Evolutionary conservation across 2,888 invertebrate species (phyloP).

Genomic region (Maniola hyperantus): DNA sequence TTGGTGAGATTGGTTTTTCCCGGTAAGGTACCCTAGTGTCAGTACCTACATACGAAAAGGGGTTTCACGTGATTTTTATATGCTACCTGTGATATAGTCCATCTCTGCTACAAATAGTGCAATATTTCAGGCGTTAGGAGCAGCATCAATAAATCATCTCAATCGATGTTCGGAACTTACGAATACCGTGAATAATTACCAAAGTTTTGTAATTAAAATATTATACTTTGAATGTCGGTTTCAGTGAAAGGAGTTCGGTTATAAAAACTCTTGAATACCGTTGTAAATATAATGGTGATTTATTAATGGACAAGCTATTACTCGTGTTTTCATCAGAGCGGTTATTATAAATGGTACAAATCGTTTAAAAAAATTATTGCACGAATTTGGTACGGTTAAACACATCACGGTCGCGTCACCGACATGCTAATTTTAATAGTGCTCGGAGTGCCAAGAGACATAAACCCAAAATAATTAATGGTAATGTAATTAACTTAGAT

Average conservation of each 20-base stretch:
- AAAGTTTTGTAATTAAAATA: conserved; percentile 34
- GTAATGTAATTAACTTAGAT: too few species aligned
- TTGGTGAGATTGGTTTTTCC: too few species aligned
- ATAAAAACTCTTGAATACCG: conserved; percentile 21
- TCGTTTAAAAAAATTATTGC: too few species aligned
- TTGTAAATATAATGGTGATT: conserved; percentile 9
- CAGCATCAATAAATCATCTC: conserved; percentile 29
- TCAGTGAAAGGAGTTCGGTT: conserved; percentile 14
- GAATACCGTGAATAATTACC: conserved; percentile 29
- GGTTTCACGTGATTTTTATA: too few species aligned
- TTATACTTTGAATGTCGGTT: conserved; percentile 17
- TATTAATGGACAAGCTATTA: conserved; percentile 12
- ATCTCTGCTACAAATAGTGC: background rate
- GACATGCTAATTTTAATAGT: background rate
- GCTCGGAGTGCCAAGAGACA: too few species aligned
- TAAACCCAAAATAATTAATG: too few species aligned
- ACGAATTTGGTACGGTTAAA: too few species aligned
- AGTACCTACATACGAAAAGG: too few species aligned
- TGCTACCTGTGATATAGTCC: too few species aligned
- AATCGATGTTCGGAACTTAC: conserved; percentile 25
- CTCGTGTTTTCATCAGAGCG: background rate
- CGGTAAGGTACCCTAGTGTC: too few species aligned
- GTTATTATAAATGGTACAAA: background rate
- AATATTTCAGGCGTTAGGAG: conserved; percentile 1
- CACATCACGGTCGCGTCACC: too few species aligned